Base-by-base conservation (phyloP, 2,888 invertebrate genomes). In the Adelphocoris suturalis region DNA sequence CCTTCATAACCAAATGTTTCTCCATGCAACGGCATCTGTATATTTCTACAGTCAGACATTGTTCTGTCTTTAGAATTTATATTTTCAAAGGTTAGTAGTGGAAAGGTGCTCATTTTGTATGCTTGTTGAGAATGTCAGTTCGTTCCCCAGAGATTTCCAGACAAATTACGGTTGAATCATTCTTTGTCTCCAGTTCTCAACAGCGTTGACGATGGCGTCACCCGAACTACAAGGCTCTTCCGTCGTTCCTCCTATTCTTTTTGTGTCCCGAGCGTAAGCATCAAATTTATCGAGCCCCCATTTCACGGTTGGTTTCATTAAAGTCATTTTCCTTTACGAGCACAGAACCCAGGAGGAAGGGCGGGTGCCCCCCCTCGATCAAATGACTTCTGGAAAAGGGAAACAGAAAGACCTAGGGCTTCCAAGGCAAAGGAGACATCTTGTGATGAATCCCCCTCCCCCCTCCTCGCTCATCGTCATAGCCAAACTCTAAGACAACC, bases 281-380 rank as follows among this genome's bases (percentile, higher is more conserved):
- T 76, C 76, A 76, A 76, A 76, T 76, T 76, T 28, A 76, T 76
- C 76, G 76, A 76, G 76, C 76, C 12, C 46, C 76, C 76, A 76
- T 76, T 76, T 76, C 76, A 76, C 76, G 76, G 76, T 76, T 76
- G 76, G 76, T 76, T 76, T 76, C 76, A 76, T 76, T 76, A 76
- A 76, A 76, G 76, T 76, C 76, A 76, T 76, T 76, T 76, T 76
- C 76, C 76, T 76, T 76, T 76, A 76, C 76, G 76, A 46, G 46
- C 37, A 2, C 76, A 19, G 61, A 61, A n/a, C 13, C 12, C 52
- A 7, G 7, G 37, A 4, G 52, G 12, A 16, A 11, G 14, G 52
- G 52, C 5, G 37, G 28, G 23, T n/a, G 7, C 0, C 76, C 28
- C 76, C 14, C 76, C 76, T 28, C 27, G 76, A 76, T 76, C 76